Base-by-base conservation (phyloP, 2,113 vertebrate genomes). In the Podarcis raffonei region DNA sequence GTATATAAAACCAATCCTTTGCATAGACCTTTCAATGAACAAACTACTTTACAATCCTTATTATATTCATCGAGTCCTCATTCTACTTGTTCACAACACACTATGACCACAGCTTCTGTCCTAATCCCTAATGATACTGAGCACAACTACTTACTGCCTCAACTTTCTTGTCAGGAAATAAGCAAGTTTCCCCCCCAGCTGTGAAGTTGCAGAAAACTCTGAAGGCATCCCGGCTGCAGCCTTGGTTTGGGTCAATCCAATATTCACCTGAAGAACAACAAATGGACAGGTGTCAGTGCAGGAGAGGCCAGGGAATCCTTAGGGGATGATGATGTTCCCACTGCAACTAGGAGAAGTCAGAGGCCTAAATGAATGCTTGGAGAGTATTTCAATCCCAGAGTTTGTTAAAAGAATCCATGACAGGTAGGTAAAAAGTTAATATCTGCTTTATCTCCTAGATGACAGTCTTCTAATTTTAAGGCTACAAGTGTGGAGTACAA, bases 161-260 rank as follows among this genome's bases (percentile, higher is more conserved):
- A 7, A 97, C 96, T 88, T 96, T 98, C 94, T 98, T 98, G 62
- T 99, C 98, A 0, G 98, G 98, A 85, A 97, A 96, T 18, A 99
- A 96, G 72, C 98, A 99, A 71, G 98, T 99, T 90, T 99, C 97
- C 11, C 98, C 98, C 3, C 97, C 97, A 0, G 98, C 98, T 0
- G 98, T 98, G 96, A 99, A 99, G 95, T 99, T 99, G 93, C 98
- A 99, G 94, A 97, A 98, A 59, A 99, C 98, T 83, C 95, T 97
- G 95, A 99, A 95, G 2, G 98, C 97, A 62, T 99, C 98, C 37
- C 94, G 90, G 65, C 98, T 86, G 75, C 98, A 98, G 76, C 98
- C 98, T 92, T 99, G 98, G 94, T 99, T 99, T 81, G 98, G 98
- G 92, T 99, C 98, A 69, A 99, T 99, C 98, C 98, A 99, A 92